Evolutionary conservation across 1,140 invertebrate genomes (phyloP).

Genomic region (Heliconius eleuchia): DNA sequence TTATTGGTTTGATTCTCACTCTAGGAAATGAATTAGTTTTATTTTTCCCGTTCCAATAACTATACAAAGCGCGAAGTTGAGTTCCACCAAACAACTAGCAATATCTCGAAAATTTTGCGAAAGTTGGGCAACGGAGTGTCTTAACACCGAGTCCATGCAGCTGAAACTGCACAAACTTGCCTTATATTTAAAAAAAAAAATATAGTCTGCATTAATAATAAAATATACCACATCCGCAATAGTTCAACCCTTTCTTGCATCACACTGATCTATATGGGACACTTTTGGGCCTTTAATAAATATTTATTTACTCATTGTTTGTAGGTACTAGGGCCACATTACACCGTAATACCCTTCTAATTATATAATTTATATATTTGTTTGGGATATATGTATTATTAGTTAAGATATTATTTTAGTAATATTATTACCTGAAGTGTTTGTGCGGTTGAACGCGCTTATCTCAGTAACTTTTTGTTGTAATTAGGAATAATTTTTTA

Average conservation of each 20-base stretch:
- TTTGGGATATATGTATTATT: conserved; percentile 43
- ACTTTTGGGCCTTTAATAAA: conserved; percentile 68
- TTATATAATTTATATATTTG: conserved; percentile 67
- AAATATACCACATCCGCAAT: conserved; percentile 42
- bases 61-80: background rate
- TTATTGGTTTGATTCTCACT: too few species aligned
- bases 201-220: background rate
- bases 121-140: background rate
- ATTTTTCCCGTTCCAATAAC: background rate
- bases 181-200: too few species aligned
- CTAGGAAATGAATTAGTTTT: background rate
- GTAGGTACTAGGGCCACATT: conserved; percentile 46
- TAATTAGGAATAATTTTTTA: too few species aligned
- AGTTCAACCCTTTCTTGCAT: conserved; percentile 45
- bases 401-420: background rate
- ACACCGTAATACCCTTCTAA: conserved; percentile 62
- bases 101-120: too few species aligned
- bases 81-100: background rate
- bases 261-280: conserved; percentile 61
- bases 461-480: too few species aligned
- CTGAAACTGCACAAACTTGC: too few species aligned
- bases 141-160: background rate
- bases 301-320: conserved; percentile 72
- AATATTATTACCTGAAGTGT: too few species aligned
- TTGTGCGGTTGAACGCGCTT: too few species aligned